Base-by-base conservation (phyloP, 2,113 vertebrate species). In the Motacilla tschutschensis region DNA sequence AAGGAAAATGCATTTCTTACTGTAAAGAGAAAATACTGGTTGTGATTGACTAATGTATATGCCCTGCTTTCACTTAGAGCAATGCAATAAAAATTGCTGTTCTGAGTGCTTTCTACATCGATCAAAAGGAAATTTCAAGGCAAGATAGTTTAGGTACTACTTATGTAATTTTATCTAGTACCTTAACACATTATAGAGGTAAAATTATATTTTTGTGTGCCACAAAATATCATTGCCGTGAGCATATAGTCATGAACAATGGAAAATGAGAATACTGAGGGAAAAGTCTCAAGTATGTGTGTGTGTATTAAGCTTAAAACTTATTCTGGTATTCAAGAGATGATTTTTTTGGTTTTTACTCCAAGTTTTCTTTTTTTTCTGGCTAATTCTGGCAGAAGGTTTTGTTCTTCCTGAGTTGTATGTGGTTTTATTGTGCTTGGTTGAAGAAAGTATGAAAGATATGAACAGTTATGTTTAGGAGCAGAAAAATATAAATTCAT, bases 1-100 rank as follows among this genome's bases (percentile, higher is more conserved):
- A 82, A 81, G 83, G 72, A 93, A 89, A 95, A 50, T 63, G 10
- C 60, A 19, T 16, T 63, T 88, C 69, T 80, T 90, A 80, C 76
- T 75, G n/a, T 82, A 85, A 89, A 82, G 74, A 89, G 80, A 94
- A 95, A 88, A 85, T 89, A 57, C 14, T 90, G 47, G 54, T 73
- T 78, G 71, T 85, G 80, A 86, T 85, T 79, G 62, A 84, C 74
- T 54, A 79, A 66, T 84, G 69, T 90, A 79, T 84, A 72, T 60
- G 8, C 54, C 19, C 76, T 96, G 90, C 92, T 96, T 95, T 95
- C 62, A 65, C 93, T 96, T 85, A 83, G 75, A 91, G 71, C 80
- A 89, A 62, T 85, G 84, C 35, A 71, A 91, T 79, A 63, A 89
- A 87, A 88, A 87, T 55, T 91, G 72, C 95, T 93, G 57, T 70